Percentiles rank a stretch among this genome's conserved stretches.
Conservation (phyloP, 2,888 invertebrate species). For the Pyrrhia umbra region DNA sequence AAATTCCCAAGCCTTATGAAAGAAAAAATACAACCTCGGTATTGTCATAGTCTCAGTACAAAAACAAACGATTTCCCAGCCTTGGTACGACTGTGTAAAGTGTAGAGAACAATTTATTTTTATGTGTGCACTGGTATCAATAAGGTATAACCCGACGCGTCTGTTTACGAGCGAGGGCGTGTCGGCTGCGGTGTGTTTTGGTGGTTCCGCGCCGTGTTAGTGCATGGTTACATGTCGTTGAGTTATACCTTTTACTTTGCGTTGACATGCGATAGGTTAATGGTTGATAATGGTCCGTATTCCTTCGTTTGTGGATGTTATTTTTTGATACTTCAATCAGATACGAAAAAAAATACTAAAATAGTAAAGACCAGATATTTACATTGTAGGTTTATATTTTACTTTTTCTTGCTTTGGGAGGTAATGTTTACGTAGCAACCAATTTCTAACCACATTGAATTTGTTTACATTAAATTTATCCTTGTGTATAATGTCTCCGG, state of each 20-base stretch:
- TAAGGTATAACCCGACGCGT: conserved; percentile 64
- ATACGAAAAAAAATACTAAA: too few species aligned
- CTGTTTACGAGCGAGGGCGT: conserved; percentile 57
- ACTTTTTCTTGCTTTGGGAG: neutral
- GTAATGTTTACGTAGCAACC: neutral
- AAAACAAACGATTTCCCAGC: conserved; percentile 40
- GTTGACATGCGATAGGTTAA: conserved; percentile 41
- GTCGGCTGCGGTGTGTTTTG: conserved; percentile 45
- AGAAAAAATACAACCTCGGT: conserved; percentile 22
- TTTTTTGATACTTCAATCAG: too few species aligned
- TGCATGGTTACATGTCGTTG: conserved; percentile 42
- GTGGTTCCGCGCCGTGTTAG: conserved; percentile 34
- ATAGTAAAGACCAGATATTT: too few species aligned
- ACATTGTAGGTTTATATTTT: neutral
- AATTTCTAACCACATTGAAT: neutral
- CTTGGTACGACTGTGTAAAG: conserved; percentile 28
- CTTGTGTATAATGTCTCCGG: neutral
- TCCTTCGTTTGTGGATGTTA: conserved; percentile 4
- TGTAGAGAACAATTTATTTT: conserved; percentile 72
- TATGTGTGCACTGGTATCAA: conserved; percentile 70
- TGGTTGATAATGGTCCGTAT: conserved; percentile 3
- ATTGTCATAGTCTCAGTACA: conserved; percentile 11
- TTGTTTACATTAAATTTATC: neutral
- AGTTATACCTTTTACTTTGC: conserved; percentile 28
- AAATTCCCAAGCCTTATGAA: conserved; percentile 42